Evolutionary conservation across 2,888 invertebrate species (phyloP).

Genomic region (Amphipoea oculea): DNA sequence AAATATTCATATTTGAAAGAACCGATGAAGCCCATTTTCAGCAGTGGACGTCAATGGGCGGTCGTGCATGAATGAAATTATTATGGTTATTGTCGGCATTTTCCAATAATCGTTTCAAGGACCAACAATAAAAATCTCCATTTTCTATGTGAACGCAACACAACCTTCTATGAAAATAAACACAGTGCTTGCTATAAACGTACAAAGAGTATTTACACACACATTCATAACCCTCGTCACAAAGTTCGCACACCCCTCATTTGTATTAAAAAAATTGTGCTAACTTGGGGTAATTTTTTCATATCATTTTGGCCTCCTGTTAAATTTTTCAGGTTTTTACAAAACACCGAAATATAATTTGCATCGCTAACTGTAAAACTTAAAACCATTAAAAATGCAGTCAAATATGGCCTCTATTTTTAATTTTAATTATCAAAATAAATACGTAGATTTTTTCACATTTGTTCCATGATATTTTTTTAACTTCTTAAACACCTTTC

Average conservation of each 20-base stretch:
- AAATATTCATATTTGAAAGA: neutral
- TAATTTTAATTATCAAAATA: constrained; percentile 77
- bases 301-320: constrained; percentile 75
- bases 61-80: neutral
- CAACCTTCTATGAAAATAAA: constrained; percentile 33
- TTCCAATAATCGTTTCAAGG: neutral
- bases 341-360: constrained; percentile 71
- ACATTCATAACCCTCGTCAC: constrained; percentile 51
- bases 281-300: constrained; percentile 73
- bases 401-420: constrained; percentile 80
- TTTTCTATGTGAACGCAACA: constrained; percentile 47
- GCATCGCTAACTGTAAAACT: constrained; percentile 73
- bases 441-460: constrained; percentile 78
- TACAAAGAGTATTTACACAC: constrained; percentile 69
- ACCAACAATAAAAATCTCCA: neutral
- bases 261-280: constrained; percentile 80
- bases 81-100: neutral
- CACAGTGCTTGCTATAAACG: constrained; percentile 46
- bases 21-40: constrained; percentile 30
- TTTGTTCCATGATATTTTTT: constrained; percentile 74
- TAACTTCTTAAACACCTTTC: constrained; percentile 75
- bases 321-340: constrained; percentile 73
- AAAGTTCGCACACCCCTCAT: constrained; percentile 71
- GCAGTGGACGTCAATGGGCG: constrained; percentile 37
- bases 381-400: constrained; percentile 78